Evolutionary conservation across 37 sponge, comb jelly and placozoan genomes (phyloP).

Genomic region (Oscarella lobularis): DNA sequence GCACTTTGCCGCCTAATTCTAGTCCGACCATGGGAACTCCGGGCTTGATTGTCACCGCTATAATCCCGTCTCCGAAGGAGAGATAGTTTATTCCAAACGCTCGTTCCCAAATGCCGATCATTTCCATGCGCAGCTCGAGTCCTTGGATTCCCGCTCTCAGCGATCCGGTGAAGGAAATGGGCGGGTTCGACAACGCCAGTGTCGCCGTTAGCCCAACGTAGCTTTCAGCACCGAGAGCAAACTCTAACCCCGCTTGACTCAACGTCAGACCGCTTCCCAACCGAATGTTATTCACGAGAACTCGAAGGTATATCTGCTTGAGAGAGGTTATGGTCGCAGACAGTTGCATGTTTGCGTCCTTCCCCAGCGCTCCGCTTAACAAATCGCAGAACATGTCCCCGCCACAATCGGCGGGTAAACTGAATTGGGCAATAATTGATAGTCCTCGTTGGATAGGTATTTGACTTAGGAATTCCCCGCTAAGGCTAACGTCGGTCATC

Average conservation of each 20-base stretch:
- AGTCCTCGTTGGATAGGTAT: not conserved
- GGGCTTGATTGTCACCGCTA: not conserved
- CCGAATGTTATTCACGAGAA: too few species aligned
- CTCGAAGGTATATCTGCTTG: too few species aligned
- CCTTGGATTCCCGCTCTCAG: not conserved
- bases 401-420: not conserved
- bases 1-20: not conserved
- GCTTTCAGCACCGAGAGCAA: not conserved
- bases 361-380: too few species aligned
- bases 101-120: not conserved
- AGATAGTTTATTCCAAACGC: not conserved
- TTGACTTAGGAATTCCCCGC: not conserved
- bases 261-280: too few species aligned
- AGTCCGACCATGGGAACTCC: not conserved
- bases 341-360: too few species aligned
- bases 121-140: not conserved
- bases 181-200: not conserved
- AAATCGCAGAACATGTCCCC: not conserved
- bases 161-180: not conserved
- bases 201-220: not conserved
- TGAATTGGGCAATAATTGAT: not conserved
- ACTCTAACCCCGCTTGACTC: too few species aligned
- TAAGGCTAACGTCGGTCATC: not conserved
- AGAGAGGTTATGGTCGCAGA: too few species aligned
- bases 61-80: not conserved